Percentiles rank a stretch among this genome's conserved stretches.
phyloP scores from a whole-genome alignment of 2,113 vertebrate species.

The Grantiella picta region DNA sequence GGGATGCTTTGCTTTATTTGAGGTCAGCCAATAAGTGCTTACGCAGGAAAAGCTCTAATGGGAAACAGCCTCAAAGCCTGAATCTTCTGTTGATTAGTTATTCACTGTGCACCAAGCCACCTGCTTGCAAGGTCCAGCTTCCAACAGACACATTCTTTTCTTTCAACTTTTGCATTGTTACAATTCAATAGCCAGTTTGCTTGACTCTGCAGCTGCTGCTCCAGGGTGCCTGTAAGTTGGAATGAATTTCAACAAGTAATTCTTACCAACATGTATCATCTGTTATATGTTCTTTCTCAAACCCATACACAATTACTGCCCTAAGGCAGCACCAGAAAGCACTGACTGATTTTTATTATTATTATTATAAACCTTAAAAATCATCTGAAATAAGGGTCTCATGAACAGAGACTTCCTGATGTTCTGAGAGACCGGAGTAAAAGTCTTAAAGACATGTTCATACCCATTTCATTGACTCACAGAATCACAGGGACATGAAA shows the following conservation, averaged over 20 bases:
- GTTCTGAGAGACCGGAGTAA: background rate
- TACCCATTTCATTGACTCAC: background rate
- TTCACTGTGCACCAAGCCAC: background rate
- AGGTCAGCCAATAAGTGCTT: conserved; percentile 9
- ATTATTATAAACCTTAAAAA: background rate
- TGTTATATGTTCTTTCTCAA: background rate
- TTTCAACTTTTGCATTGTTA: background rate
- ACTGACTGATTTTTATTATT: background rate
- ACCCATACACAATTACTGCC: background rate
- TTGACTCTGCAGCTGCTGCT: background rate
- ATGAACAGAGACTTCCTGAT: background rate
- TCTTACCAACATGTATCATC: background rate
- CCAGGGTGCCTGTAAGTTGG: background rate
- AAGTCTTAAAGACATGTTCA: background rate
- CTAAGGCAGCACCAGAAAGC: background rate
- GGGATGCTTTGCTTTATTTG: background rate
- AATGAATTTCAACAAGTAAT: background rate
- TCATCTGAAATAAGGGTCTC: background rate
- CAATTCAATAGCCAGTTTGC: background rate
- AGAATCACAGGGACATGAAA: background rate
- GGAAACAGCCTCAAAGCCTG: background rate
- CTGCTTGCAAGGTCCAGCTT: background rate
- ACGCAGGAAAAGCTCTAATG: background rate
- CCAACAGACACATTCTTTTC: background rate
- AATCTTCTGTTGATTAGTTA: background rate